These are phyloP conservation scores for Echeneis naucrates DNA, from an alignment of 2,797 vertebrate genomes.

Conservation along the genomic window DNA sequence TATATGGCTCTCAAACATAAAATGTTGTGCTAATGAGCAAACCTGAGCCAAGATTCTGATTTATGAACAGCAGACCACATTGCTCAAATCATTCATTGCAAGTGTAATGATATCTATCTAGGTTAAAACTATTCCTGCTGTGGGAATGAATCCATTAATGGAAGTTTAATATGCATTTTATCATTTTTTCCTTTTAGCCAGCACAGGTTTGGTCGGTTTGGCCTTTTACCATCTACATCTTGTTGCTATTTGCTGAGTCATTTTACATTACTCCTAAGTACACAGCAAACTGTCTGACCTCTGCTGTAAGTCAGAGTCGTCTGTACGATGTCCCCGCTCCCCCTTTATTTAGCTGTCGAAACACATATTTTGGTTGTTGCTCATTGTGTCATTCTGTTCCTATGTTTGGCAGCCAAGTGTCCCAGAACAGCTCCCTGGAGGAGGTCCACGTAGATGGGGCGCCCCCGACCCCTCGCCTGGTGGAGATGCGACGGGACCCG, in stretches of 20 bases:
- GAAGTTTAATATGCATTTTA: conserved; percentile 31
- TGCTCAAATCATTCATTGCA: conserved; percentile 25
- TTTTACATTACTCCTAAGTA: conserved; percentile 9
- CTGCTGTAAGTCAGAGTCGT: not conserved
- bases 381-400: not conserved
- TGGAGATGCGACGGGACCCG: conserved; percentile 97
- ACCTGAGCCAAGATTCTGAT: conserved; percentile 51
- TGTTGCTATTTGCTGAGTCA: conserved; percentile 43
- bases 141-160: conserved; percentile 22
- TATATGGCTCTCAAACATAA: conserved; percentile 45
- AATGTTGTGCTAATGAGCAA: conserved; percentile 33
- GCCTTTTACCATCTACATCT: conserved; percentile 17
- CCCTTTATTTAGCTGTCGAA: not conserved
- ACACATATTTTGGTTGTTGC: not conserved
- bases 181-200: conserved; percentile 8
- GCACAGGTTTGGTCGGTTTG: conserved; percentile 11
- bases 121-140: conserved; percentile 30
- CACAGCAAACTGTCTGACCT: conserved; percentile 12
- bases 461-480: conserved; percentile 92
- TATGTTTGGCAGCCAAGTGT: conserved; percentile 88
- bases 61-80: conserved; percentile 42
- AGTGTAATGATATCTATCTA: conserved; percentile 30
- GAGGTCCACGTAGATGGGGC: conserved; percentile 92
- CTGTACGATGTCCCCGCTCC: not conserved
- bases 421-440: conserved; percentile 92